These are phyloP conservation scores for Penelope pileata DNA, from an alignment of 2,113 vertebrate species.

Conservation along the genomic window DNA sequence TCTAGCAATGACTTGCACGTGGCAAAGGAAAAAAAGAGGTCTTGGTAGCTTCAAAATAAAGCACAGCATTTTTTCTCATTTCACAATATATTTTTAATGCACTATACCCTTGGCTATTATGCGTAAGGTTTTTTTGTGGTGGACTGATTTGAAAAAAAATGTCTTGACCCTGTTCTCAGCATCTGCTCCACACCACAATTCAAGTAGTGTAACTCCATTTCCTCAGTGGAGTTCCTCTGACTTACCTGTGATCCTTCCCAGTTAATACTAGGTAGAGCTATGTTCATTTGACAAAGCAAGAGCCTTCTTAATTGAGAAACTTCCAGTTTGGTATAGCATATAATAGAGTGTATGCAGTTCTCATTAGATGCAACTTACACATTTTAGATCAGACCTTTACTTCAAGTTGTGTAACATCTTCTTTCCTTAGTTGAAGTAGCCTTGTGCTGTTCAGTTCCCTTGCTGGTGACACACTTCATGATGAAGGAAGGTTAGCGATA, in stretches of 20 bases:
- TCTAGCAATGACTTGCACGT: constrained; percentile 12
- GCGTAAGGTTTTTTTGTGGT: not conserved
- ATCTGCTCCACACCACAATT: not conserved
- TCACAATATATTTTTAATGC: not conserved
- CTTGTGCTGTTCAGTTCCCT: not conserved
- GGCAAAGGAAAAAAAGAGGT: not conserved
- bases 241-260: not conserved
- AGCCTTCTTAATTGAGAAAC: not conserved
- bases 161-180: not conserved
- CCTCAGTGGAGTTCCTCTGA: not conserved
- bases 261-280: not conserved
- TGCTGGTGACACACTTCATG: not conserved
- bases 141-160: not conserved
- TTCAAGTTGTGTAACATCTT: not conserved
- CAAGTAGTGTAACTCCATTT: not conserved
- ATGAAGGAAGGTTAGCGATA: not conserved
- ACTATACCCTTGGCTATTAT: not conserved
- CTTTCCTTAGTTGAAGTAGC: not conserved
- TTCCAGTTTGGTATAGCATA: not conserved
- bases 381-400: not conserved
- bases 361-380: not conserved
- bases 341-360: not conserved
- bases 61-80: not conserved
- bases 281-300: not conserved
- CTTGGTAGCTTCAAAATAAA: not conserved